Evolutionary conservation across 2,888 invertebrate genomes (phyloP), one percentile per base, ranked within the genome.

Genomic region (Candidula unifasciata): DNA sequence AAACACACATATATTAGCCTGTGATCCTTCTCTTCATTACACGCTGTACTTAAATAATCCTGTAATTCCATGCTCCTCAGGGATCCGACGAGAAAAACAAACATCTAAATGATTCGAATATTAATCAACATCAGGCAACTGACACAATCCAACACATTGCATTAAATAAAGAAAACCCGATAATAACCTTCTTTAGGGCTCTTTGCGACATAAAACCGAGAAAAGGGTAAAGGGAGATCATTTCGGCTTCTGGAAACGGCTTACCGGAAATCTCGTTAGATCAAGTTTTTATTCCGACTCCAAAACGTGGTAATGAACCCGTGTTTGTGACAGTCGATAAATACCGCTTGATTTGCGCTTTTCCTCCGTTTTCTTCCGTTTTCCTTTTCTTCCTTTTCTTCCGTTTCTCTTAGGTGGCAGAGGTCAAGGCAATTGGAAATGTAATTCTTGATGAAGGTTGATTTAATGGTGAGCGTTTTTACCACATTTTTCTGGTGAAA

Each of bases 261-360:
- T 71, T 71, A 71, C 71, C 71, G 71, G 71, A 71, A 71, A 71
- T 71, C 37, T 27, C 71, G 37, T 71, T 71, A 71, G 71, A 37
- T 24, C 35, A 21, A 21, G 37, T 71, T 71, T 66, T 71, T 37
- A 24, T 71, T 37, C 37, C 24, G 21, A 10, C 24, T 71, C 37
- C 37, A 37, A 24, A 35, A 71, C 37, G 3, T 71, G 37, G 71
- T 37, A 71, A 71, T 71, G 71, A 71, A 71, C 24, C 37, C 71
- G 24, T 8, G 37, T 37, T 35, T 37, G 24, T 21, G 6, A 37
- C 5, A 71, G 37, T 71, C 71, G 24, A 71, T 71, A 71, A 71
- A 71, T 71, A 71, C 24, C 71, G 27, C 18, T 71, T 24, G 71
- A 71, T 71, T 37, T 6, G 37, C 24, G 24, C 6, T 3, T 71